Conservation (phyloP, 2,888 invertebrate species). For the Girardia tigrina region DNA sequence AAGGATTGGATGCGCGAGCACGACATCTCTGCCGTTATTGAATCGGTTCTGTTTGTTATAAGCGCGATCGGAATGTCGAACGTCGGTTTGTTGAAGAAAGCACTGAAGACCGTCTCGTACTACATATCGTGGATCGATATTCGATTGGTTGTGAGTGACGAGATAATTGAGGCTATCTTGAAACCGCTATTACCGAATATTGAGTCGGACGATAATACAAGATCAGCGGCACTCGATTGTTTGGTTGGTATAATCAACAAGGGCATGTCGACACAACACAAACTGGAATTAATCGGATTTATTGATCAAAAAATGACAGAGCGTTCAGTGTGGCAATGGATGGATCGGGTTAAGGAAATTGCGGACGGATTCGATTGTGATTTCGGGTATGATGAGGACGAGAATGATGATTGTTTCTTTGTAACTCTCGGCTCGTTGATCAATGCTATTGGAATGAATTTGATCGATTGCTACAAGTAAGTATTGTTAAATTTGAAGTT, state of each 20-base stretch:
- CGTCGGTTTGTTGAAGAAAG: neutral
- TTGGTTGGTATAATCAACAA: neutral
- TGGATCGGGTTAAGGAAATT: neutral
- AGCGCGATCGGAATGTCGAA: neutral
- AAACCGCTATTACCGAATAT: constrained; percentile 3
- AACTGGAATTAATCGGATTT: neutral
- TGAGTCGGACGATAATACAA: neutral
- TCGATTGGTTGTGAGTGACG: neutral
- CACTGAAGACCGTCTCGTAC: neutral
- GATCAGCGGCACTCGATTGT: constrained; percentile 1
- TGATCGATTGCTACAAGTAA: neutral
- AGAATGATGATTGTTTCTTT: neutral
- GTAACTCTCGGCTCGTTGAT: neutral
- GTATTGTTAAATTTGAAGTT: too few species aligned
- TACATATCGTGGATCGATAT: constrained; percentile 9
- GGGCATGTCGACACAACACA: neutral
- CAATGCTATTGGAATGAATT: neutral
- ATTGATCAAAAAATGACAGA: neutral
- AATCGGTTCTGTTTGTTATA: neutral
- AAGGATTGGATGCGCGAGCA: constrained; percentile 13
- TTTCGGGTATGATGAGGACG: constrained; percentile 2
- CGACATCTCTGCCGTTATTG: neutral
- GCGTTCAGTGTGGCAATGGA: neutral
- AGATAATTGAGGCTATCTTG: neutral
- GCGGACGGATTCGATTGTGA: neutral